A percentile compares a stretch with the other conserved stretches of the same genome.
Conservation (phyloP, 2,888 invertebrate species). For the Acleris emargana region DNA sequence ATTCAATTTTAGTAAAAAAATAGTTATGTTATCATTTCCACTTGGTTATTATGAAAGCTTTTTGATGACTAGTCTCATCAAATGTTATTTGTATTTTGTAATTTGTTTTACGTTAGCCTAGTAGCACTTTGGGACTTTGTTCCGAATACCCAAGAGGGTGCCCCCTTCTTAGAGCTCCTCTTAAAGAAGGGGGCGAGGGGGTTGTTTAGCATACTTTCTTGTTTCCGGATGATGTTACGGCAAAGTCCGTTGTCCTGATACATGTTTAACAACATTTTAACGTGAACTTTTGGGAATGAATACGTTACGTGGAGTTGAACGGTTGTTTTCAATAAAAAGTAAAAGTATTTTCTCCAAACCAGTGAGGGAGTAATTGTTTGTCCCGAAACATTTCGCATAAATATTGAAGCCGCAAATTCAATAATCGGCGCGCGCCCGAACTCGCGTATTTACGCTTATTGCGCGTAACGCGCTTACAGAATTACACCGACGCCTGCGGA, state of each 20-base stretch:
- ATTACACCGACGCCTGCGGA: too few relatives aligned
- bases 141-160: neutral
- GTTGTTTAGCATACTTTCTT: constrained; percentile 19
- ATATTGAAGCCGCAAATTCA: neutral
- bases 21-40: neutral
- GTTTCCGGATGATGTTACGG: neutral
- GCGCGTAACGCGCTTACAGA: constrained; percentile 6
- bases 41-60: constrained; percentile 7
- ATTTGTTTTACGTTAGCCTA: neutral
- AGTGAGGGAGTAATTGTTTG: neutral
- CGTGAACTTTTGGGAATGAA: constrained; percentile 6
- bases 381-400: neutral
- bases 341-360: too few relatives aligned
- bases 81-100: neutral
- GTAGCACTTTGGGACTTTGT: neutral
- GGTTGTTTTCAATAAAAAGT: neutral
- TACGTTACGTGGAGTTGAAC: neutral
- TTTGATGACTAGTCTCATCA: constrained; percentile 9
- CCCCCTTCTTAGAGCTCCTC: too few relatives aligned
- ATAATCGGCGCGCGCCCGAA: neutral
- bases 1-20: too few relatives aligned
- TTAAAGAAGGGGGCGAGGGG: neutral
- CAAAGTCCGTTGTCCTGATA: neutral
- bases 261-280: constrained; percentile 14
- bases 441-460: neutral